These are phyloP conservation scores for Eupithecia subfuscata DNA, from an alignment of 2,888 invertebrate genomes.

Conservation along the genomic window DNA sequence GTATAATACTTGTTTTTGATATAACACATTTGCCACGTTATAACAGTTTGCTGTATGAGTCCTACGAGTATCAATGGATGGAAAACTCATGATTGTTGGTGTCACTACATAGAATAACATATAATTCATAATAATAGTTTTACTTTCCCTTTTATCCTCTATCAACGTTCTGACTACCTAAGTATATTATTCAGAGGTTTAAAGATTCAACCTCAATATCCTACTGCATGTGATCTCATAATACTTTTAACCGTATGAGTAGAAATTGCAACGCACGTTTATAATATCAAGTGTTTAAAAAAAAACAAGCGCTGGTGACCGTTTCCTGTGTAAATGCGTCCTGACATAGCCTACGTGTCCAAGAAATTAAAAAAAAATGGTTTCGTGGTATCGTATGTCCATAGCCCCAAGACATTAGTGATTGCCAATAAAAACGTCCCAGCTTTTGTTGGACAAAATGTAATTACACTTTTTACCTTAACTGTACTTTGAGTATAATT, in stretches of 20 bases:
- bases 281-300: neutral
- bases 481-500: conserved; percentile 35
- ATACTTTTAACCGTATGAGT: neutral
- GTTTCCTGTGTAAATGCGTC: neutral
- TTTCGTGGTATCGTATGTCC: conserved; percentile 10
- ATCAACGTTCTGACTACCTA: neutral
- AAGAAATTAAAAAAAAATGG: conserved; percentile 4
- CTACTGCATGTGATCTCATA: neutral
- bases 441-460: conserved; percentile 17
- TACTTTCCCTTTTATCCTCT: neutral
- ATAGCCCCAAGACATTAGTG: conserved; percentile 15
- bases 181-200: neutral
- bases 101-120: neutral
- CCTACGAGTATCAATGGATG: neutral
- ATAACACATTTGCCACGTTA: neutral
- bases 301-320: neutral
- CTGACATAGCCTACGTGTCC: neutral
- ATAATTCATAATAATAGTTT: neutral
- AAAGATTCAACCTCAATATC: neutral
- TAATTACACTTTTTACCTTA: conserved; percentile 29
- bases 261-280: neutral
- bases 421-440: conserved; percentile 21
- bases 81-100: neutral
- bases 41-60: neutral
- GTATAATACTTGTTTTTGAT: neutral